phyloP scores from a whole-genome alignment of 2,888 invertebrate species.

The Synergus umbraculus region DNA sequence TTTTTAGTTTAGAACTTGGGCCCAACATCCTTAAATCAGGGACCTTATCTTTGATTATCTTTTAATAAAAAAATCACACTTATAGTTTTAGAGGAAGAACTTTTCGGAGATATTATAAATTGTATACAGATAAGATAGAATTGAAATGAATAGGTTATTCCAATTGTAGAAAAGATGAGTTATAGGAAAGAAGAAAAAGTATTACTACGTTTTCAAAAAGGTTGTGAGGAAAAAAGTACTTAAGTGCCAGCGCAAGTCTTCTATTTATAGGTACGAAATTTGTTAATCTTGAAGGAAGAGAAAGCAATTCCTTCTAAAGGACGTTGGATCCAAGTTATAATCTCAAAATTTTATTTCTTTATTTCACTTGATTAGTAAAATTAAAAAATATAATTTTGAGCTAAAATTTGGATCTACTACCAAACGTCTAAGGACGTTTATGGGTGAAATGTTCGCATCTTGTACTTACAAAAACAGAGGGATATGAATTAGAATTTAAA shows the following conservation, averaged over 20 bases:
- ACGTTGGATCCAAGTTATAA: no score
- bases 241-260: conserved; percentile 39
- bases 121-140: conserved; percentile 6
- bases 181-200: conserved; percentile 3
- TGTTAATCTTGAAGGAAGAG: conserved; percentile 21
- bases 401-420: no score
- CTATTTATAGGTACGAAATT: conserved; percentile 24
- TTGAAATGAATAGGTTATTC: conserved; percentile 19
- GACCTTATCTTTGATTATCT: background rate
- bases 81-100: background rate
- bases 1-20: no score
- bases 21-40: background rate
- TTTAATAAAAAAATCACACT: background rate
- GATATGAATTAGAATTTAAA: conserved; percentile 34
- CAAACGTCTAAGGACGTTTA: no score
- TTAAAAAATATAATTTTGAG: no score
- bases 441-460: background rate
- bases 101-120: conserved; percentile 32
- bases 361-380: no score
- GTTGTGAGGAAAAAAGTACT: conserved; percentile 40
- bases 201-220: conserved; percentile 36
- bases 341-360: no score
- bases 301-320: conserved; percentile 4
- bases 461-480: conserved; percentile 29
- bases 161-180: conserved; percentile 5